Base-by-base conservation (phyloP, 2,888 invertebrate genomes). In the Xanthostigma xanthostigma region DNA sequence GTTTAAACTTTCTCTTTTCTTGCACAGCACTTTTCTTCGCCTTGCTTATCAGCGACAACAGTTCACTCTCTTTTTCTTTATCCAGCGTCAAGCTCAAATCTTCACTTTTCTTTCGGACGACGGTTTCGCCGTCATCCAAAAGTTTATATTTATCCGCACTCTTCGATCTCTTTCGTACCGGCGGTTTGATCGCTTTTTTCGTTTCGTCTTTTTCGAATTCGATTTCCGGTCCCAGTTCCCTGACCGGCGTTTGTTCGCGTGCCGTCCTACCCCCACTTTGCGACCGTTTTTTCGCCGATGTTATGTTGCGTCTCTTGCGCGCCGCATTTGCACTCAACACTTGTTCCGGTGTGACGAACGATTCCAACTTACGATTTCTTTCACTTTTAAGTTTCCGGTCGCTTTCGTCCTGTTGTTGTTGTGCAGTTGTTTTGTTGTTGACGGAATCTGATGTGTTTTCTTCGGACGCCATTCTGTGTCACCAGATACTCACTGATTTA, bases 221-320 rank as follows among this genome's bases (percentile, higher is more conserved):
- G 37, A 41, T 44, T 13, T 38, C 55, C 58, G 38, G 57, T 54
- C 6, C 36, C 43, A 54, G 45, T 48, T 73, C 72, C 42, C 76
- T 71, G 12, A 73, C 71, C 36, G 82, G 81, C 9, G 81, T 78
- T 44, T 77, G 76, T 51, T 81, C 81, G 54, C 81, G 76, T 33
- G 68, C 68, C 49, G 68, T 66, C 58, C 70, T 64, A 38, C 69
- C 64, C 2, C 72, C 62, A 49, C 69, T 68, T 55, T 68, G 68
- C 12, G 69, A 68, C 59, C 75, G 68, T 53, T 73, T 76, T 58
- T 75, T 76, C 0, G 76, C 74, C 27, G 27, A 3, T 6, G 48
- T 48, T 40, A 78, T 64, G 53, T 75, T 77, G 52, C 83, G 71
- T 44, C 81, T 71, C 56, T 77, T 77, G 48, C 78, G 72, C 39